These are phyloP conservation scores for Drosophila rufa DNA, from an alignment of 1,140 invertebrate genomes.

Conservation along the genomic window DNA sequence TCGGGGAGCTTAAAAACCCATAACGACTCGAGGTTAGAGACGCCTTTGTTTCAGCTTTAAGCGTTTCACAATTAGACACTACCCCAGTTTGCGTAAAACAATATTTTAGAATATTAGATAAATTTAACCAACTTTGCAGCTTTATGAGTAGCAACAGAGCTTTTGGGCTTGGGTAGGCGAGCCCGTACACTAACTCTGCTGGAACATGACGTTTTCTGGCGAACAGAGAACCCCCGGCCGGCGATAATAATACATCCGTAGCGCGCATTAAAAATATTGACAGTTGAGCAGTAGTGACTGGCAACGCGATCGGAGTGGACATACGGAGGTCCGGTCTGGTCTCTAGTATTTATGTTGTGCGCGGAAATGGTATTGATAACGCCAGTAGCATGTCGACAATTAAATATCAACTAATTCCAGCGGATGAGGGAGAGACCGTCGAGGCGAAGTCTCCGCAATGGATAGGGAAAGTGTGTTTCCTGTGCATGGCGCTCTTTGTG, in stretches of 20 bases:
- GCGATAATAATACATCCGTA: conserved; percentile 5
- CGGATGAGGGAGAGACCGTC: not conserved
- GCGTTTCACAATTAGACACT: not conserved
- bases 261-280: not conserved
- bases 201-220: conserved; percentile 4
- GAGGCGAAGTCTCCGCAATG: not conserved
- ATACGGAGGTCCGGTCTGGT: conserved; percentile 7
- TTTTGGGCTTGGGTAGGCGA: not conserved
- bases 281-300: not conserved
- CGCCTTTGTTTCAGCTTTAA: not conserved
- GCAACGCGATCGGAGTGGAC: conserved; percentile 11
- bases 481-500: conserved; percentile 6
- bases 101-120: not conserved
- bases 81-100: not conserved
- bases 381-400: conserved; percentile 21
- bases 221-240: not conserved
- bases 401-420: conserved; percentile 42
- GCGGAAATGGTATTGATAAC: conserved; percentile 16
- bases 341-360: not conserved
- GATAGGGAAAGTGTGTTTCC: not conserved
- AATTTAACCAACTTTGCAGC: not conserved
- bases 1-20: conserved; percentile 8
- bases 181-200: not conserved
- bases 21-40: not conserved
- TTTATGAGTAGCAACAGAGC: not conserved